phyloP scores from a whole-genome alignment of 37 sponge, comb jelly and placozoan species.

The Haliclona indistincta region DNA sequence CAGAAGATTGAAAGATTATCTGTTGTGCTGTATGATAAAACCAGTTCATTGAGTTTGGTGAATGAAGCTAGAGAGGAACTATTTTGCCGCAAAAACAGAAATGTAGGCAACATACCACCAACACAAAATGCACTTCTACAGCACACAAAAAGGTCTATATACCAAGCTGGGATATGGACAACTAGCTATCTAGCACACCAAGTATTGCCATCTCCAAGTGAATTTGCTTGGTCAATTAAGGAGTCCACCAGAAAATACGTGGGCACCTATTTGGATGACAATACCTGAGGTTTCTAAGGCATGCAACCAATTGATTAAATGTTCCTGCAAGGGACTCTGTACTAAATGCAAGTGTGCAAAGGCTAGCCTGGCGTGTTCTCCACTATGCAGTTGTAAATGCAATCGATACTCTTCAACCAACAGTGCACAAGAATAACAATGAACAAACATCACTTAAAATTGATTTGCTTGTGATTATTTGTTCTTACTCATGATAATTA shows the following conservation, averaged over 20 bases:
- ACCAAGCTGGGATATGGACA: conserved; percentile 17
- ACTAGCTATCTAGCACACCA: neutral
- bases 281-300: conserved; percentile 4
- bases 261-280: conserved; percentile 18
- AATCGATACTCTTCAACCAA: too few relatives aligned
- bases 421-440: too few relatives aligned
- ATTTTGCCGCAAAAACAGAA: too few relatives aligned
- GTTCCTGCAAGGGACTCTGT: conserved; percentile 9
- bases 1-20: neutral
- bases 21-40: too few relatives aligned
- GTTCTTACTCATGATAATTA: too few relatives aligned
- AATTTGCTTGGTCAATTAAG: conserved; percentile 16
- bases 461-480: too few relatives aligned
- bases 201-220: neutral
- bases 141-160: neutral
- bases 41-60: neutral
- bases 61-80: conserved; percentile 4
- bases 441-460: too few relatives aligned
- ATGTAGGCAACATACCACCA: too few relatives aligned
- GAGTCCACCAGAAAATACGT: neutral
- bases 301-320: neutral
- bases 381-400: conserved; percentile 14
- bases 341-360: conserved; percentile 8
- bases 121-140: too few relatives aligned
- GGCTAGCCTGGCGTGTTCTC: conserved; percentile 12